phyloP scores from a whole-genome alignment of 2,797 vertebrate genomes.

The Paedocypris micromegethes region DNA sequence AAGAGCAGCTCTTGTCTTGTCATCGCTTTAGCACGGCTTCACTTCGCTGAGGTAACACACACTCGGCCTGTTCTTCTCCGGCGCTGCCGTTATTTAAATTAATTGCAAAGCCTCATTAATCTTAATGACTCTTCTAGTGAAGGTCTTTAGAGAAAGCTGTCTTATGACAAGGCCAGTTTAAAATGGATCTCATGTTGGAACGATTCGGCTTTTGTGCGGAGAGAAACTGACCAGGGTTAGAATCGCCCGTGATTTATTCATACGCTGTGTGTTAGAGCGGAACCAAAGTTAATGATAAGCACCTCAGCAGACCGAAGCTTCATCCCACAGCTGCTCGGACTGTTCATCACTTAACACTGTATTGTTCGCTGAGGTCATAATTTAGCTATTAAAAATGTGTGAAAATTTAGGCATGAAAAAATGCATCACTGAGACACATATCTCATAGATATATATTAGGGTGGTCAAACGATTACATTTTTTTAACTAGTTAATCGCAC shows the following conservation, averaged over 20 bases:
- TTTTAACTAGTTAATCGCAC: no score
- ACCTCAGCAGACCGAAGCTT: no score
- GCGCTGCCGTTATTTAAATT: constrained; percentile 41
- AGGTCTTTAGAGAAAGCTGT: constrained; percentile 1
- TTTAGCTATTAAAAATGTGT: background rate
- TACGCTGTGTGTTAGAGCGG: background rate
- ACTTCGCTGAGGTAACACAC: constrained; percentile 8
- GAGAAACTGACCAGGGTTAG: constrained; percentile 2
- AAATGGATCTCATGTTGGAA: constrained; percentile 1
- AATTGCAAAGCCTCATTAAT: constrained; percentile 42
- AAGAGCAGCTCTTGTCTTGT: constrained; percentile 22
- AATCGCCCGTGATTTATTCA: background rate
- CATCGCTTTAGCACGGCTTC: constrained; percentile 14
- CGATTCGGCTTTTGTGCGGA: constrained; percentile 1
- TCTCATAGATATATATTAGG: no score
- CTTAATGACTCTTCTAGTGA: constrained; percentile 36
- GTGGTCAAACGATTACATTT: no score
- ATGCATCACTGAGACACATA: no score
- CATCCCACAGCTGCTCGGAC: background rate
- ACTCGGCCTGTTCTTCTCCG: constrained; percentile 33
- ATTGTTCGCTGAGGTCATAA: constrained; percentile 2
- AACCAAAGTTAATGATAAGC: background rate
- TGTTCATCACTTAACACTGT: background rate
- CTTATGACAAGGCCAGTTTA: background rate
- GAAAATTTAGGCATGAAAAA: no score